These are phyloP conservation scores for Drosophila nasuta DNA, from an alignment of 1,140 invertebrate genomes.

Conservation along the genomic window DNA sequence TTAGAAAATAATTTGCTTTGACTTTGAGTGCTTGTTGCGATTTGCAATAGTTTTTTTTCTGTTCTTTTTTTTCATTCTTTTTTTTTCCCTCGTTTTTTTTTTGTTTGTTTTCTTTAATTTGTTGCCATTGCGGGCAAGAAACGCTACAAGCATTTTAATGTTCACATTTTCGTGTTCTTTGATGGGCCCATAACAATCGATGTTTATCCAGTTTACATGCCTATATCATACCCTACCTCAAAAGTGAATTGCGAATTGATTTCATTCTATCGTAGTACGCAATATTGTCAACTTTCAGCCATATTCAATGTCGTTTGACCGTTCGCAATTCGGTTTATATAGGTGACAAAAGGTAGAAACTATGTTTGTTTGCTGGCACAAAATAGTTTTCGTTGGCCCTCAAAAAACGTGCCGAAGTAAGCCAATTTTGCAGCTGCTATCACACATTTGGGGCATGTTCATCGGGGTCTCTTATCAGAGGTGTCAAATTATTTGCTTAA, in stretches of 20 bases:
- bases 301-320: constrained; percentile 15
- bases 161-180: constrained; percentile 55
- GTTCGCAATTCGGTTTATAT: neutral
- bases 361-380: no score
- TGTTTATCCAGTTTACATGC: constrained; percentile 22
- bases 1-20: constrained; percentile 82
- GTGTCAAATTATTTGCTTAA: constrained; percentile 39
- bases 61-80: no score
- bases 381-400: constrained; percentile 29
- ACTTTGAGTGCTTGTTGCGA: constrained; percentile 82
- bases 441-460: constrained; percentile 53
- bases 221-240: neutral
- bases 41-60: constrained; percentile 54
- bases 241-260: neutral
- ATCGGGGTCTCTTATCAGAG: constrained; percentile 14
- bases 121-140: constrained; percentile 42
- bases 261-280: no score
- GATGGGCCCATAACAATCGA: constrained; percentile 50
- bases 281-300: constrained; percentile 7
- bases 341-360: no score
- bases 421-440: constrained; percentile 44
- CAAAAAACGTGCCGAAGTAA: constrained; percentile 33
- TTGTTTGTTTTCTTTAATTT: constrained; percentile 39
- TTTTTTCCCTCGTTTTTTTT: constrained; percentile 19
- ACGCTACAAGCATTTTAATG: constrained; percentile 46